phyloP scores from a whole-genome alignment of 2,888 invertebrate species.

The Tetranychus piercei region DNA sequence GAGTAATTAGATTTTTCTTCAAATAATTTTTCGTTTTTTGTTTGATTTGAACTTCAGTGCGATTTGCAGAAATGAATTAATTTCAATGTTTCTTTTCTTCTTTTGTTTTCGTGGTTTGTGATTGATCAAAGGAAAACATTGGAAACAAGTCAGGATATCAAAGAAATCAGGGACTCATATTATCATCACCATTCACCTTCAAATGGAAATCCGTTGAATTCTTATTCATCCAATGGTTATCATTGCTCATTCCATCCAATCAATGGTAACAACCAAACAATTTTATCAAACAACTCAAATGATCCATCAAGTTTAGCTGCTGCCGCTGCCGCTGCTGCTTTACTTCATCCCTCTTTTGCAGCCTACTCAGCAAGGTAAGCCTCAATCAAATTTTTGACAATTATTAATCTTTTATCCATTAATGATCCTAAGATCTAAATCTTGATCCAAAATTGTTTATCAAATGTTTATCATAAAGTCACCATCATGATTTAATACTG shows the following conservation, averaged over 20 bases:
- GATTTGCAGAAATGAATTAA: neutral
- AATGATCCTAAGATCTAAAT: neutral
- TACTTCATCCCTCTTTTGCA: slow-evolving; percentile 12
- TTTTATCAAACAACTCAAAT: neutral
- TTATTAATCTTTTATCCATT: neutral
- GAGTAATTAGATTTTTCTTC: neutral
- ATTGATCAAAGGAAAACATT: neutral
- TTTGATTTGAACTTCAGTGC: neutral
- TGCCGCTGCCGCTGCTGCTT: slow-evolving; percentile 13
- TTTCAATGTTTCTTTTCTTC: neutral
- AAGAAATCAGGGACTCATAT: neutral
- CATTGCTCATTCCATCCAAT: slow-evolving; percentile 8
- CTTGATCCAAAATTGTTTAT: neutral
- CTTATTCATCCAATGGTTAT: neutral
- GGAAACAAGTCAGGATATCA: neutral
- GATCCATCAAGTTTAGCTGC: slow-evolving; percentile 11
- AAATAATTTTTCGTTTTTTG: neutral
- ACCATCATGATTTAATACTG: slow-evolving; percentile 19
- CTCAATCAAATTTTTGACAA: neutral
- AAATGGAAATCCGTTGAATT: neutral
- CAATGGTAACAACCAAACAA: slow-evolving; percentile 11
- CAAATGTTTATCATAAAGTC: neutral
- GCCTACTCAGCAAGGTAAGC: slow-evolving; percentile 8
- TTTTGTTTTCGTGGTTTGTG: neutral
- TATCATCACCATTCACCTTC: slow-evolving; percentile 5